Conservation (phyloP, 2,888 invertebrate species). For the Zygothrica quintamaculata region DNA sequence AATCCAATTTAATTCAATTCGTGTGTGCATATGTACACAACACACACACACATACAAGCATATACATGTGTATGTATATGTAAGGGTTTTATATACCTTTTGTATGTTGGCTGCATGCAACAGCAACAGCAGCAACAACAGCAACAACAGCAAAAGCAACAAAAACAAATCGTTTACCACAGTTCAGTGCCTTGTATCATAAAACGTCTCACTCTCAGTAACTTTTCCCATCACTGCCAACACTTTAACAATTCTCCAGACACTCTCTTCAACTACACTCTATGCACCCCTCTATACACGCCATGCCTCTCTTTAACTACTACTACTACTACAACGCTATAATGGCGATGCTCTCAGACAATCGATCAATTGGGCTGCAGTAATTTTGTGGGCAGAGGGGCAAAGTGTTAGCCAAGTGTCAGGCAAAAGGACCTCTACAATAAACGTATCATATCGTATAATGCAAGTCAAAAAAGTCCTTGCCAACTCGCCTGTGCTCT, state of each 20-base stretch:
- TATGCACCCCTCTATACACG: neutral
- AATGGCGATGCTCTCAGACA: constrained; percentile 56
- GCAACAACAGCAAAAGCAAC: too few species aligned
- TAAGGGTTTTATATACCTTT: constrained; percentile 13
- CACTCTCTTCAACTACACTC: constrained; percentile 12
- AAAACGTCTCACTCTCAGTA: constrained; percentile 56
- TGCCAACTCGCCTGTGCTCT: constrained; percentile 23
- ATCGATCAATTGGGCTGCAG: constrained; percentile 79
- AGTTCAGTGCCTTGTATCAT: constrained; percentile 80
- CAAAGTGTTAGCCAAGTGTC: constrained; percentile 69
- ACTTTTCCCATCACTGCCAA: constrained; percentile 62
- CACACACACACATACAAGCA: too few species aligned
- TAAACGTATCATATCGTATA: neutral
- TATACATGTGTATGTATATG: constrained; percentile 13
- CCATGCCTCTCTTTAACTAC: neutral
- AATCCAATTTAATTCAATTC: constrained; percentile 79
- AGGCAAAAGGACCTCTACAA: constrained; percentile 42
- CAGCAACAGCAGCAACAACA: too few species aligned
- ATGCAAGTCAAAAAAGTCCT: neutral
- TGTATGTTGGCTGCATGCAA: constrained; percentile 68
- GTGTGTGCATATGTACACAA: constrained; percentile 51
- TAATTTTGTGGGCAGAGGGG: constrained; percentile 75
- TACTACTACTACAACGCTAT: constrained; percentile 10
- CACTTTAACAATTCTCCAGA: constrained; percentile 40
- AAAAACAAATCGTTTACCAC: constrained; percentile 78